Evolutionary conservation across 2,888 invertebrate genomes (phyloP).

Genomic region (Drosophila greeni): DNA sequence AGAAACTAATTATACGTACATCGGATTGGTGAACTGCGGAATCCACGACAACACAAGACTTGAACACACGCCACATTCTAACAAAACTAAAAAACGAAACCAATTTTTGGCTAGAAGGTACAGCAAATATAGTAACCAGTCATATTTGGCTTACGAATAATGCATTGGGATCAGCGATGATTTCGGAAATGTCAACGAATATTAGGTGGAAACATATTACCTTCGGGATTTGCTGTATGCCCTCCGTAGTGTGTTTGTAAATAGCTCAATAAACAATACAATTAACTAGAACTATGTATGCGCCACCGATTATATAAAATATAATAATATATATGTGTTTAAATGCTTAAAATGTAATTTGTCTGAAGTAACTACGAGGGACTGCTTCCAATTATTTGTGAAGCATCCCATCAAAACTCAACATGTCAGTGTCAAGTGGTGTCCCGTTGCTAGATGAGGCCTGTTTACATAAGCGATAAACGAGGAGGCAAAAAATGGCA

Average conservation of each 20-base stretch:
- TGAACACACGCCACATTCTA: constrained; percentile 56
- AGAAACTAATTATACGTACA: constrained; percentile 43
- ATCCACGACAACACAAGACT: constrained; percentile 57
- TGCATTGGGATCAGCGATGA: constrained; percentile 15
- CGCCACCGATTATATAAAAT: constrained; percentile 61
- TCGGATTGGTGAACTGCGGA: constrained; percentile 18
- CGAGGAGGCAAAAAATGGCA: constrained; percentile 45
- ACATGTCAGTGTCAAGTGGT: constrained; percentile 69
- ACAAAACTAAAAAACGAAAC: constrained; percentile 19
- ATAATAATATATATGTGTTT: constrained; percentile 44
- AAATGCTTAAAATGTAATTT: constrained; percentile 41
- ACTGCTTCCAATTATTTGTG: constrained; percentile 9
- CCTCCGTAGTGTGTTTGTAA: constrained; percentile 28
- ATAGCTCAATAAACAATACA: constrained; percentile 30
- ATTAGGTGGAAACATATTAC: constrained; percentile 24
- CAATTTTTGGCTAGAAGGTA: constrained; percentile 17
- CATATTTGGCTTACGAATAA: constrained; percentile 12
- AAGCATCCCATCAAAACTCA: constrained; percentile 14
- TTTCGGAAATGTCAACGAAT: constrained; percentile 46
- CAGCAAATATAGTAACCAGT: constrained; percentile 7
- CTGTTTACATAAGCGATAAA: constrained; percentile 77
- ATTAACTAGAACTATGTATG: constrained; percentile 50
- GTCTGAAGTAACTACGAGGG: neutral
- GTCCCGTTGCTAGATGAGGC: constrained; percentile 60
- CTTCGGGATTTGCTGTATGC: constrained; percentile 3